These are phyloP conservation scores for Rhinatrema bivittatum DNA, from an alignment of 2,797 vertebrate genomes.

Conservation along the genomic window DNA sequence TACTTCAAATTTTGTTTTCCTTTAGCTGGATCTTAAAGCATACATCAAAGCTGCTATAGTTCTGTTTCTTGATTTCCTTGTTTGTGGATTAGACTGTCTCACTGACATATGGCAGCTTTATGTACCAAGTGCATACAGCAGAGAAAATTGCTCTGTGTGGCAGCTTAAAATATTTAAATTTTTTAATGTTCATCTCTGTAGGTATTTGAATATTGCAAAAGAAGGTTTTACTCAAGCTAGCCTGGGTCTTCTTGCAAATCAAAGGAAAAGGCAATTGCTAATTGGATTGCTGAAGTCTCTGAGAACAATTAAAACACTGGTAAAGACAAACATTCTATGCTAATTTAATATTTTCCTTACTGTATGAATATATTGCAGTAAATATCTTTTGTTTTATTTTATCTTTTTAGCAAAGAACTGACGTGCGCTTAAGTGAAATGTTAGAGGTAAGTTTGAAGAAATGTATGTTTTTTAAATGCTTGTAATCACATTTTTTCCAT, in stretches of 20 bases:
- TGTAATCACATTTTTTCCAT: too few species aligned
- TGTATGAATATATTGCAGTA: background rate
- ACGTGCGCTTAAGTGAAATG: conserved; percentile 95
- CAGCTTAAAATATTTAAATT: too few species aligned
- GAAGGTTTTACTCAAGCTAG: conserved; percentile 95
- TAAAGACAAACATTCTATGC: conserved; percentile 32
- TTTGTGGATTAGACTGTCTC: too few species aligned
- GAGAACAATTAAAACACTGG: conserved; percentile 97
- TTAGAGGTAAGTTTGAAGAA: conserved; percentile 74
- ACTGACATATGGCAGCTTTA: too few species aligned
- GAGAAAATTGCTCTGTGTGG: too few species aligned
- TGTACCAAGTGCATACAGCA: too few species aligned
- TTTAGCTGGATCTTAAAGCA: too few species aligned
- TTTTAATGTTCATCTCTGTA: conserved; percentile 36
- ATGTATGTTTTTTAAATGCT: background rate
- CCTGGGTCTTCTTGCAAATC: conserved; percentile 89
- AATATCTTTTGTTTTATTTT: background rate
- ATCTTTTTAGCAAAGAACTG: conserved; percentile 86
- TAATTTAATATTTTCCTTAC: too few species aligned
- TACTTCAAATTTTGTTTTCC: too few species aligned
- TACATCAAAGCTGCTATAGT: too few species aligned
- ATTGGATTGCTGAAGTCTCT: conserved; percentile 90
- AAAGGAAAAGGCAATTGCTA: conserved; percentile 85
- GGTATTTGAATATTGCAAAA: conserved; percentile 82
- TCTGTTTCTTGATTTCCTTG: too few species aligned